Percentiles rank a stretch among this genome's conserved stretches.
These are phyloP conservation scores for Nephrotoma flavescens DNA, from an alignment of 2,888 invertebrate genomes.

Conservation along the genomic window DNA sequence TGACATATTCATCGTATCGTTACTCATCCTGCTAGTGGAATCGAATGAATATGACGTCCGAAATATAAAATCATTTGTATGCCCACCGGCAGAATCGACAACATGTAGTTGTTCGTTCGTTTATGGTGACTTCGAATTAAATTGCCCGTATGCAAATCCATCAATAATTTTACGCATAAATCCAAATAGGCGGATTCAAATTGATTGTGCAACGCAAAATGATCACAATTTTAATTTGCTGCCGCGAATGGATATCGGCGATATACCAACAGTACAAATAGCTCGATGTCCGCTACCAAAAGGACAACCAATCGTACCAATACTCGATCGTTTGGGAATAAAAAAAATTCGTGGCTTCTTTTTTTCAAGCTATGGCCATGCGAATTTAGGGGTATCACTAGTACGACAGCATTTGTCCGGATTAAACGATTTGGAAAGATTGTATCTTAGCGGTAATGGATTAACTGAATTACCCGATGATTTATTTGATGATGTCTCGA, in stretches of 20 bases:
- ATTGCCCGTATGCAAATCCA: slow-evolving; percentile 24
- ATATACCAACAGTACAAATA: slow-evolving; percentile 22
- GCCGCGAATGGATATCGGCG: slow-evolving; percentile 25
- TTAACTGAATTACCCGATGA: slow-evolving; percentile 44
- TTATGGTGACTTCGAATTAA: slow-evolving; percentile 24
- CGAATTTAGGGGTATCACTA: slow-evolving; percentile 37
- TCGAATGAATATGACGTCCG: background rate
- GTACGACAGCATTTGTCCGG: slow-evolving; percentile 42
- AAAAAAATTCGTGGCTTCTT: slow-evolving; percentile 31
- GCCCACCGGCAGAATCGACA: slow-evolving; percentile 9
- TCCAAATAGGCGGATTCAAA: slow-evolving; percentile 21
- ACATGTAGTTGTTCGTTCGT: slow-evolving; percentile 24
- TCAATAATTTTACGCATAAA: slow-evolving; percentile 24
- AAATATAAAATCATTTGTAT: background rate
- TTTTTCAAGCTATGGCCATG: slow-evolving; percentile 34
- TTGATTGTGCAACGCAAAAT: slow-evolving; percentile 24
- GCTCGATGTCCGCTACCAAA: slow-evolving; percentile 27
- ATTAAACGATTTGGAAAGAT: slow-evolving; percentile 37
- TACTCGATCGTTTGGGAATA: slow-evolving; percentile 26
- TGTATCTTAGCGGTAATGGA: slow-evolving; percentile 45
- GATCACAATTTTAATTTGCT: slow-evolving; percentile 23
- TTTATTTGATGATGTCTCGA: slow-evolving; percentile 41
- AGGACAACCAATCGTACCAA: slow-evolving; percentile 31
- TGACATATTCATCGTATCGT: background rate
- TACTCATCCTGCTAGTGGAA: background rate